These are phyloP conservation scores for Capitulum mitella DNA, from an alignment of 2,888 invertebrate species.

Conservation along the genomic window DNA sequence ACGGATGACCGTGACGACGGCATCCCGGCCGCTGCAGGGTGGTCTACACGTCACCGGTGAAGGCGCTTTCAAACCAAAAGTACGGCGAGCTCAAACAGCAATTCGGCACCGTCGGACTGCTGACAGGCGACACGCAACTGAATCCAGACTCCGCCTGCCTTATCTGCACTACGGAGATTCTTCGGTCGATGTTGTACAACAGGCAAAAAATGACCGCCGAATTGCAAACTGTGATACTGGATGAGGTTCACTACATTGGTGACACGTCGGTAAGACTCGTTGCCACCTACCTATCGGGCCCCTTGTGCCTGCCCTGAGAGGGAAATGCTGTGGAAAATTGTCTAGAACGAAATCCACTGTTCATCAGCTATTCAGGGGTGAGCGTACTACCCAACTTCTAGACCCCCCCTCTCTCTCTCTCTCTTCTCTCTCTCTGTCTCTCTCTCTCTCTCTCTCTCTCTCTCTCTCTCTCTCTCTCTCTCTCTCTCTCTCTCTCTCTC, in stretches of 20 bases:
- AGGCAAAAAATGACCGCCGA: constrained; percentile 92
- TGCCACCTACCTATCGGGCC: too few species aligned
- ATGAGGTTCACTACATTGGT: constrained; percentile 98
- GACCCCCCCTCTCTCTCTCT: too few species aligned
- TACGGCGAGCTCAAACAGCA: constrained; percentile 86
- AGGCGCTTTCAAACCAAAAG: constrained; percentile 97
- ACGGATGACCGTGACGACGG: too few species aligned
- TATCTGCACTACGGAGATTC: constrained; percentile 98
- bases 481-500: neutral
- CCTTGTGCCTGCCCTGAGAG: too few species aligned
- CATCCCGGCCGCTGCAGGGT: constrained; percentile 51
- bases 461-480: too few species aligned
- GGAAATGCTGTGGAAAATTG: too few species aligned
- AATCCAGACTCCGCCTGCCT: constrained; percentile 87
- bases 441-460: too few species aligned
- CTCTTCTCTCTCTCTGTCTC: too few species aligned
- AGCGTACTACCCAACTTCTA: too few species aligned
- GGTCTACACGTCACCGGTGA: constrained; percentile 98
- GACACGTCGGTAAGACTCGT: constrained; percentile 82
- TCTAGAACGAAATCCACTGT: too few species aligned
- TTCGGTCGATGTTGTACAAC: constrained; percentile 89
- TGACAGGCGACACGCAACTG: constrained; percentile 93
- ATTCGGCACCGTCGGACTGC: constrained; percentile 85
- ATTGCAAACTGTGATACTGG: constrained; percentile 96
- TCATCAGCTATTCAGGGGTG: too few species aligned